A percentile compares a stretch with the other conserved stretches of the same genome.
phyloP scores from a whole-genome alignment of 2,888 invertebrate genomes.

The Cryptocephalus primarius region DNA sequence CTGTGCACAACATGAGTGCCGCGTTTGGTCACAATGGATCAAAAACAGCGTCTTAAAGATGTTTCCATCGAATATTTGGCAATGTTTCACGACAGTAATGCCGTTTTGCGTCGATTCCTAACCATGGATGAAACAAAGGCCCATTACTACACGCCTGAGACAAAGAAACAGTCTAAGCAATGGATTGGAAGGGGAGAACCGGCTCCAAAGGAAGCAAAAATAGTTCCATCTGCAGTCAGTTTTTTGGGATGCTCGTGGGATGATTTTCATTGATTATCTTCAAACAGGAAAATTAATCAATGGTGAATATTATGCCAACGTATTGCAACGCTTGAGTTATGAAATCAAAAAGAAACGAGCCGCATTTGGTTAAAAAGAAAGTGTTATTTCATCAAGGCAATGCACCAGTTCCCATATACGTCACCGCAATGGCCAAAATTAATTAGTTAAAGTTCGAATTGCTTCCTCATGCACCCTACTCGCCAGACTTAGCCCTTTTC shows the following conservation, averaged over 20 bases:
- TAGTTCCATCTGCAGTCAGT: constrained; percentile 5
- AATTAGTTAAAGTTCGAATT: constrained; percentile 5
- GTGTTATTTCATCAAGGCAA: constrained; percentile 4
- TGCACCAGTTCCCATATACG: constrained; percentile 5
- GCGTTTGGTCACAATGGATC: constrained; percentile 13
- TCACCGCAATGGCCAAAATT: constrained; percentile 5
- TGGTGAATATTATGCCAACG: constrained; percentile 7
- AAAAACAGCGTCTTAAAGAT: constrained; percentile 10
- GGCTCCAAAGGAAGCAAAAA: constrained; percentile 16
- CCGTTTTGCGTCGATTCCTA: constrained; percentile 13
- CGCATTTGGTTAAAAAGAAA: constrained; percentile 3
- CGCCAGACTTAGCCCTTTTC: constrained; percentile 2
- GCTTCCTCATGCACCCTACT: constrained; percentile 2
- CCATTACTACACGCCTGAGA: constrained; percentile 22
- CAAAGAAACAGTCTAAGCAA: constrained; percentile 16
- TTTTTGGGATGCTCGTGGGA: constrained; percentile 5
- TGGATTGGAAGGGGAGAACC: constrained; percentile 16
- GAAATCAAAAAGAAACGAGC: constrained; percentile 6
- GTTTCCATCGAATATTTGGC: constrained; percentile 14
- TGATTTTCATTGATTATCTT: constrained; percentile 4
- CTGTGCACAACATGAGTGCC: constrained; percentile 18
- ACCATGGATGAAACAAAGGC: constrained; percentile 18
- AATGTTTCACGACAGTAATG: constrained; percentile 13
- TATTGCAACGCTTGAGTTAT: not conserved
- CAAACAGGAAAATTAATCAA: constrained; percentile 5